Evolutionary conservation across 2,113 vertebrate species (phyloP), one percentile per base, ranked within the genome.

Genomic region (Ictalurus furcatus): DNA sequence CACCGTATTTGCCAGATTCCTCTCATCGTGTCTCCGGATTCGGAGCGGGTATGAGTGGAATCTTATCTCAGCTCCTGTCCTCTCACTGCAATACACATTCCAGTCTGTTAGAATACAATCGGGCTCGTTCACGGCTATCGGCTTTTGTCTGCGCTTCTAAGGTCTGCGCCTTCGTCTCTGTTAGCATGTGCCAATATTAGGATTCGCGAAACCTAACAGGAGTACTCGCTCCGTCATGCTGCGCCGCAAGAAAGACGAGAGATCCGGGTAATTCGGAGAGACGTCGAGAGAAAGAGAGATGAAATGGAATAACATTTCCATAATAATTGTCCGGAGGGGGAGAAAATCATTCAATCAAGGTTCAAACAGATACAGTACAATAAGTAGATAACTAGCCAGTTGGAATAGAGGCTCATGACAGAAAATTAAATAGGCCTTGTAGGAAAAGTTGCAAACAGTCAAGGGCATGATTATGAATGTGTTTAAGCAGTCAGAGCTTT

Each of bases 31-130:
- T 73, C 59, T 67, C 44, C 30, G 34, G 71, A 34, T 61, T 86
- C 14, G 82, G 87, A 91, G 93, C 87, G 85, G 83, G 85, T 78
- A 91, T 74, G 74, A 80, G 83, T 56, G 84, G 83, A 91, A 67
- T 69, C 63, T 92, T 91, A 94, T 91, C 92, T 92, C 81, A 73
- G 61, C 84, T 34, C 40, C 86, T 56, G 85, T 92, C 91, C 89
- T 92, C 88, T 0, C 23, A 6, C 19, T 84, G 21, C 90, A 92
- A 91, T 89, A 76, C 4, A 19, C 92, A 93, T 92, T 91, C 91
- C 94, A 74, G 48, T 86, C 81, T 48, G 0, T 37, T 8, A 11
- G n/a, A 19, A 87, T 89, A 5, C 91, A 30, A 89, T 48, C 63
- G 61, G 90, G 76, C 88, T 87, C 89, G 89, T 88, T 40, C 19